phyloP scores from a whole-genome alignment of 2,113 vertebrate species.

The Takifugu bimaculatus region DNA sequence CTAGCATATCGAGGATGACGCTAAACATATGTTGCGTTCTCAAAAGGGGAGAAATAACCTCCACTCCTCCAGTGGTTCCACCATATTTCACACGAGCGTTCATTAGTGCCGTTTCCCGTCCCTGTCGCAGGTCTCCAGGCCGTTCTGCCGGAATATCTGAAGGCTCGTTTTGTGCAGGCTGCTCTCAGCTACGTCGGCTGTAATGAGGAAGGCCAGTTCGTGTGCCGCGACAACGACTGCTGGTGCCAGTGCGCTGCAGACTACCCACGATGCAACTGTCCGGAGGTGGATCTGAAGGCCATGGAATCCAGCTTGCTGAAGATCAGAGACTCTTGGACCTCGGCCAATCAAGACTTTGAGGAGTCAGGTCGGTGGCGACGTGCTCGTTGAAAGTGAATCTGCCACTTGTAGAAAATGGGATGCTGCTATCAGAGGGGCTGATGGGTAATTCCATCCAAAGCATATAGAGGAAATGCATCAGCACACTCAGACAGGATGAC shows the following conservation, averaged over 20 bases:
- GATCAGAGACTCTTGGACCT: conserved; percentile 70
- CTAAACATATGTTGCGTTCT: conserved; percentile 32
- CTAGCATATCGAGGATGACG: conserved; percentile 33
- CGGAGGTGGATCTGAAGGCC: conserved; percentile 71
- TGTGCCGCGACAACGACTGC: conserved; percentile 78
- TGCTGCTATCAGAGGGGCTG: no score
- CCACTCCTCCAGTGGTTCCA: conserved; percentile 7
- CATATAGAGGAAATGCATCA: no score
- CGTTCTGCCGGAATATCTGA: conserved; percentile 77
- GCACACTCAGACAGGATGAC: no score
- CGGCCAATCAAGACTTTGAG: conserved; percentile 76
- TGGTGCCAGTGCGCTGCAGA: conserved; percentile 76
- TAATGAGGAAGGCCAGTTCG: conserved; percentile 79
- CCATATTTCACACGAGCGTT: conserved; percentile 14
- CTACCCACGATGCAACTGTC: conserved; percentile 79
- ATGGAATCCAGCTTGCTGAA: conserved; percentile 76
- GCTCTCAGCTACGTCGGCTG: conserved; percentile 81
- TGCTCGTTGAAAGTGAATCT: no score
- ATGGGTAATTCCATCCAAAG: no score
- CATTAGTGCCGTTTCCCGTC: conserved; percentile 16
- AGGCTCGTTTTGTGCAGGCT: conserved; percentile 75
- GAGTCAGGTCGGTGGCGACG: conserved; percentile 70
- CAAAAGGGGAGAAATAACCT: background rate
- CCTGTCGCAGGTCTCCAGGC: conserved; percentile 74
- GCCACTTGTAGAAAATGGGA: no score